Evolutionary conservation across 2,797 vertebrate species (phyloP).

Genomic region (Silurus aristotelis): DNA sequence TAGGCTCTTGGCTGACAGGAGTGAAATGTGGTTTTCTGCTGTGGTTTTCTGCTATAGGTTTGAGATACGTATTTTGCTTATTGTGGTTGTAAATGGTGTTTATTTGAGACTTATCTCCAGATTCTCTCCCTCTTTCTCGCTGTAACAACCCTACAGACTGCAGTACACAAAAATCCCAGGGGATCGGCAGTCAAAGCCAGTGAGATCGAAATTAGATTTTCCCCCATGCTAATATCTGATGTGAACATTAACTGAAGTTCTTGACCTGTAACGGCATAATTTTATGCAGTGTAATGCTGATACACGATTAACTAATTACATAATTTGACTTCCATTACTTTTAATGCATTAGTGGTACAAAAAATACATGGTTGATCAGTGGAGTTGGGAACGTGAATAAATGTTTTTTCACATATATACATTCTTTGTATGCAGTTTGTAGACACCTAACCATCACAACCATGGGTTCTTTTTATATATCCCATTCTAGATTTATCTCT

Average conservation of each 20-base stretch:
- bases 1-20: neutral
- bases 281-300: neutral
- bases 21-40: neutral
- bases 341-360: neutral
- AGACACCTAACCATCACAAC: neutral
- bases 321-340: neutral
- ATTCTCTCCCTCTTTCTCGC: neutral
- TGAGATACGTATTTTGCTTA: neutral
- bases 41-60: neutral
- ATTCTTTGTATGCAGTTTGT: neutral
- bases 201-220: neutral
- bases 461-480: neutral
- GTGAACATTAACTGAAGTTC: neutral
- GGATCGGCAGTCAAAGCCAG: constrained; percentile 8
- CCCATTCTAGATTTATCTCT: neutral
- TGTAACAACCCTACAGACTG: neutral
- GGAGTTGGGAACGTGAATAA: neutral
- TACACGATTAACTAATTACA: neutral
- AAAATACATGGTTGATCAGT: neutral
- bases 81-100: neutral
- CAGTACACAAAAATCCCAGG: neutral
- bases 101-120: neutral
- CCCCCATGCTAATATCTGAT: neutral
- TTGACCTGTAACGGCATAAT: neutral
- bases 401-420: too few relatives aligned